These are phyloP conservation scores for Aradophagus sp. DNA, from an alignment of 1,140 invertebrate species.

Conservation along the genomic window DNA sequence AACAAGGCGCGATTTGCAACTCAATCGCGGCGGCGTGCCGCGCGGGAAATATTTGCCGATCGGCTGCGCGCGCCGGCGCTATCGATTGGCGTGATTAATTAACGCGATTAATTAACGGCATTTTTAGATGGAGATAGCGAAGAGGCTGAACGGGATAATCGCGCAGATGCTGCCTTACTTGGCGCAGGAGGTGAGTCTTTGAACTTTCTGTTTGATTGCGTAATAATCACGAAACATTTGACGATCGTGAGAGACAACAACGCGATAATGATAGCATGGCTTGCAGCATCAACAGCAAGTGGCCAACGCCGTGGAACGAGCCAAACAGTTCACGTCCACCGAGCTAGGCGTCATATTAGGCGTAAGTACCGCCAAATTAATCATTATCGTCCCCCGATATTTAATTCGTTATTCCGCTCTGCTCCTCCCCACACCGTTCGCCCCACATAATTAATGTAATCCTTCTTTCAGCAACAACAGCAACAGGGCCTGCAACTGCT, in stretches of 20 bases:
- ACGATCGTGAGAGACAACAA: constrained; percentile 69
- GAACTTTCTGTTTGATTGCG: constrained; percentile 65
- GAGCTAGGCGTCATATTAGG: constrained; percentile 93
- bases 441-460: constrained; percentile 12
- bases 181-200: constrained; percentile 83
- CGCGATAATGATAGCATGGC: constrained; percentile 74
- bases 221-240: constrained; percentile 61
- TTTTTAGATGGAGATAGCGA: constrained; percentile 95
- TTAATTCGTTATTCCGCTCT: constrained; percentile 27
- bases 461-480: constrained; percentile 68
- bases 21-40: too few relatives aligned
- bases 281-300: constrained; percentile 93
- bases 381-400: constrained; percentile 26
- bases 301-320: constrained; percentile 92
- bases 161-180: constrained; percentile 93
- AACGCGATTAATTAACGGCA: too few relatives aligned
- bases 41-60: too few relatives aligned
- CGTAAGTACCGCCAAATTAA: constrained; percentile 77
- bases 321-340: constrained; percentile 96
- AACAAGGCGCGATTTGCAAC: too few relatives aligned
- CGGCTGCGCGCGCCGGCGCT: too few relatives aligned
- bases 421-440: not conserved
- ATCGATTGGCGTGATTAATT: too few relatives aligned
- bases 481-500: constrained; percentile 70
- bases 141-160: constrained; percentile 93